A percentile compares a stretch with the other conserved stretches of the same genome.
Conservation (phyloP, 2,888 invertebrate genomes). For the Anodontia alba region DNA sequence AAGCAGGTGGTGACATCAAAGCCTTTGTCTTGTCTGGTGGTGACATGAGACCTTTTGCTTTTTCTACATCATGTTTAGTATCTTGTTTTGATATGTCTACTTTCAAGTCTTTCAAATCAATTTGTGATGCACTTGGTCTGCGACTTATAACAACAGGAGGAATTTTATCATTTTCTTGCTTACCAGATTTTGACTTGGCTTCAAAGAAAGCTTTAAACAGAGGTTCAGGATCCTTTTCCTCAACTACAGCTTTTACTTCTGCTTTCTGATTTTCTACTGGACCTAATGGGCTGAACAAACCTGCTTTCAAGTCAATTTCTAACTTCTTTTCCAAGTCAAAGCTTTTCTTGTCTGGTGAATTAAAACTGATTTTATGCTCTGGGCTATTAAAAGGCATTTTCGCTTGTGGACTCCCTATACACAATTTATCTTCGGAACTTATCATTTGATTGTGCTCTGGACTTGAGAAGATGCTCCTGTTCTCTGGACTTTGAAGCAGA, state of each 20-base stretch:
- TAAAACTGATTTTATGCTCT: slow-evolving; percentile 41
- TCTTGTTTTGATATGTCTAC: neutral
- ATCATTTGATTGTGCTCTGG: slow-evolving; percentile 39
- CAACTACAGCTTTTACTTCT: slow-evolving; percentile 33
- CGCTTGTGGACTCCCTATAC: slow-evolving; percentile 50
- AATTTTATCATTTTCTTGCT: slow-evolving; percentile 23
- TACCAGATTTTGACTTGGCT: slow-evolving; percentile 47
- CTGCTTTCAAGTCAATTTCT: slow-evolving; percentile 42
- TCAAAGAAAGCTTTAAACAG: slow-evolving; percentile 65
- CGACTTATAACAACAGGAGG: neutral
- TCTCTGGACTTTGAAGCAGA: slow-evolving; percentile 56
- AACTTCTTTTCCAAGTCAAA: slow-evolving; percentile 35
- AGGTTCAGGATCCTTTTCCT: slow-evolving; percentile 62
- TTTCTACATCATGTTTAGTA: neutral
- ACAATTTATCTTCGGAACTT: slow-evolving; percentile 32
- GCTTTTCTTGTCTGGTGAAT: neutral
- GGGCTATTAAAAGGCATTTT: slow-evolving; percentile 44
- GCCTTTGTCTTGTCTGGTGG: slow-evolving; percentile 20
- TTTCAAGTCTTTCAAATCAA: slow-evolving; percentile 1
- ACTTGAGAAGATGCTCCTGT: slow-evolving; percentile 48
- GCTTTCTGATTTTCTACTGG: slow-evolving; percentile 50
- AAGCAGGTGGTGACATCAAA: slow-evolving; percentile 35
- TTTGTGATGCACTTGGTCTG: neutral
- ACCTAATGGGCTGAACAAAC: slow-evolving; percentile 42
- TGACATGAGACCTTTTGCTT: neutral